Percentiles rank a stretch among this genome's conserved stretches.
These are phyloP conservation scores for Denticeps clupeoides DNA, from an alignment of 2,797 vertebrate genomes.

Conservation along the genomic window DNA sequence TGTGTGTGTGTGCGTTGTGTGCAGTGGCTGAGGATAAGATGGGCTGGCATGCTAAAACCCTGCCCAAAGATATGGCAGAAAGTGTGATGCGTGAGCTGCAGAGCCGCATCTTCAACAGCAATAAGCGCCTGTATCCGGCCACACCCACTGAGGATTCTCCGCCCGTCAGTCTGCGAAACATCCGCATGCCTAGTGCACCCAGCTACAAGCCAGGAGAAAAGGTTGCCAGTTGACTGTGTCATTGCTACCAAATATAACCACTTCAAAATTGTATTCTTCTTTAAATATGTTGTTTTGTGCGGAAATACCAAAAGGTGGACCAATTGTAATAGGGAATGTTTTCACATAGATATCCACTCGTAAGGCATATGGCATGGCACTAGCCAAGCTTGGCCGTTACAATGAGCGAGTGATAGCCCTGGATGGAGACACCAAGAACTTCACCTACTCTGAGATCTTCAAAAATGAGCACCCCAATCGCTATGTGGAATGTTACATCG, in stretches of 20 bases:
- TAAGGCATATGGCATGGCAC: slow-evolving; percentile 80
- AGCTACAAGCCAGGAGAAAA: slow-evolving; percentile 87
- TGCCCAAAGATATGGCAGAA: slow-evolving; percentile 87
- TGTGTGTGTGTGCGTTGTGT: background rate
- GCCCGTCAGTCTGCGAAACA: slow-evolving; percentile 70
- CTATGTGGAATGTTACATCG: slow-evolving; percentile 89
- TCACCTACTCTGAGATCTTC: slow-evolving; percentile 85
- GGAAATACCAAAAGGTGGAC: too few species aligned
- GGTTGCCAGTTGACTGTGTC: slow-evolving; percentile 42
- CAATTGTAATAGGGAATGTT: too few species aligned
- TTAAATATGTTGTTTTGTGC: background rate
- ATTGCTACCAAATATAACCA: too few species aligned
- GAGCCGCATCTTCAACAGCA: slow-evolving; percentile 75
- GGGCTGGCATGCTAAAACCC: slow-evolving; percentile 84
- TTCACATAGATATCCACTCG: slow-evolving; percentile 72
- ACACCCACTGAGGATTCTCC: slow-evolving; percentile 77
- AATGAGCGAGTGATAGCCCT: slow-evolving; percentile 78
- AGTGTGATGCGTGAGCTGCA: slow-evolving; percentile 77
- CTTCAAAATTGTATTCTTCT: too few species aligned
- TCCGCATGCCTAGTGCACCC: slow-evolving; percentile 81
- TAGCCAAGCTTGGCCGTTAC: slow-evolving; percentile 82
- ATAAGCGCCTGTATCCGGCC: slow-evolving; percentile 76
- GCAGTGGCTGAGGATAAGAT: slow-evolving; percentile 86
- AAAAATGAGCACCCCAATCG: slow-evolving; percentile 86
- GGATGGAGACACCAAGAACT: slow-evolving; percentile 90